Conservation (phyloP, 2,888 invertebrate species). For the Synergus japonicus region DNA sequence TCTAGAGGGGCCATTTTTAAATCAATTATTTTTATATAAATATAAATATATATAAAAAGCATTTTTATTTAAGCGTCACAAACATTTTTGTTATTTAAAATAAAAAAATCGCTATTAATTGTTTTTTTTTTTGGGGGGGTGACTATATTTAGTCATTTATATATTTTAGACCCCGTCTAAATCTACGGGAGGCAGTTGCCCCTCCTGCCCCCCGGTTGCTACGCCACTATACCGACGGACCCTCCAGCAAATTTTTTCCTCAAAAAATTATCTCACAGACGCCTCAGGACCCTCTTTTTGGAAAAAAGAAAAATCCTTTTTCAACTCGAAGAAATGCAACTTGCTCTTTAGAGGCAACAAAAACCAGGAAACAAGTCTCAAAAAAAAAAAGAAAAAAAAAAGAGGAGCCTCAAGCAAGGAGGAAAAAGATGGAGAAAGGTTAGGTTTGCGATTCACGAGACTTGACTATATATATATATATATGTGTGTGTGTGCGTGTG, state of each 20-base stretch:
- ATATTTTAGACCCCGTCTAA: no score
- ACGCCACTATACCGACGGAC: no score
- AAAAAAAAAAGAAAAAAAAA: slow-evolving; percentile 48
- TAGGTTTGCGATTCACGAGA: slow-evolving; percentile 45
- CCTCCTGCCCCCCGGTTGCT: no score
- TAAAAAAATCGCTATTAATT: no score
- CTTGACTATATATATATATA: neutral
- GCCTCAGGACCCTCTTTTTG: neutral
- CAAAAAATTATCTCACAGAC: neutral
- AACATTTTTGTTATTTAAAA: no score
- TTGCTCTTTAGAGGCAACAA: neutral
- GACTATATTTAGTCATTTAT: no score
- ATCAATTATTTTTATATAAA: no score
- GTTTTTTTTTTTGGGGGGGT: no score
- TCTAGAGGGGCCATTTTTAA: no score
- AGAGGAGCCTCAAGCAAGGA: slow-evolving; percentile 48
- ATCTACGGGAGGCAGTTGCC: no score
- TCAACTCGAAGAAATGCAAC: neutral
- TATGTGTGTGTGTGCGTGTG: slow-evolving; percentile 37
- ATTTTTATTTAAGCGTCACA: no score
- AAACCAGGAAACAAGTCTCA: slow-evolving; percentile 41
- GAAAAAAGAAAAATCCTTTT: neutral
- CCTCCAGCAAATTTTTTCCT: neutral
- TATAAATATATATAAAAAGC: no score
- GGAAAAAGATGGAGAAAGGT: slow-evolving; percentile 48